These are phyloP conservation scores for Chymomyza caudatula DNA, from an alignment of 2,888 invertebrate genomes.

Conservation along the genomic window DNA sequence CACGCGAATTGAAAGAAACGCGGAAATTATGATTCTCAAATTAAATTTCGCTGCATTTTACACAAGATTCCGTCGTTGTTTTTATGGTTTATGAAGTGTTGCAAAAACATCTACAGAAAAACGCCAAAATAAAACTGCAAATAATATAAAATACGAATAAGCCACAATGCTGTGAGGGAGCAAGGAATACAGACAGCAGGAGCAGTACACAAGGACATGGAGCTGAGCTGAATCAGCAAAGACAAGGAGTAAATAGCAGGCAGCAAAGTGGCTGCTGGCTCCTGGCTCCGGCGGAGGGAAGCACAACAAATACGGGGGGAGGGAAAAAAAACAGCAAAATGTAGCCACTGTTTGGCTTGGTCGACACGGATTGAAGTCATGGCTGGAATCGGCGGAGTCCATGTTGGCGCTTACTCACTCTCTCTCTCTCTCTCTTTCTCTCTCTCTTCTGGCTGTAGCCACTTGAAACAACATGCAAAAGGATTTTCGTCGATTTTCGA, in stretches of 20 bases:
- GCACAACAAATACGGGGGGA: no score
- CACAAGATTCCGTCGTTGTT: conserved; percentile 48
- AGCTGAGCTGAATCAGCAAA: conserved; percentile 53
- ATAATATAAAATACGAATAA: conserved; percentile 14
- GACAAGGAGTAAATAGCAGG: conserved; percentile 4
- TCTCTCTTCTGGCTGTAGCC: conserved; percentile 37
- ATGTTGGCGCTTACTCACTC: background rate
- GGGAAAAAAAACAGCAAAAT: background rate
- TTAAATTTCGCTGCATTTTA: conserved; percentile 61
- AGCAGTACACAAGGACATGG: conserved; percentile 9
- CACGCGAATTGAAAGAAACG: conserved; percentile 7
- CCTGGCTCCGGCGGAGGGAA: background rate
- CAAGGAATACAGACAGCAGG: background rate
- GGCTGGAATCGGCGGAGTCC: background rate
- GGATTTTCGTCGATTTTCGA: conserved; percentile 69
- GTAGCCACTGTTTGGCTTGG: background rate
- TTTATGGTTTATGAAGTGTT: conserved; percentile 70
- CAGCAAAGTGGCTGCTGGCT: conserved; percentile 25
- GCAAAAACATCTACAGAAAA: conserved; percentile 59
- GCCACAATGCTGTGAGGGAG: conserved; percentile 1
- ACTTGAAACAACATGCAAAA: conserved; percentile 68
- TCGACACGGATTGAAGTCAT: background rate
- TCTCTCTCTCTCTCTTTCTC: no score
- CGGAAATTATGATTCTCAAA: conserved; percentile 60
- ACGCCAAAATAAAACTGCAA: conserved; percentile 41